Evolutionary conservation across 2,113 vertebrate genomes (phyloP), one percentile per base, ranked within the genome.

Genomic region (Grallaria varia): DNA sequence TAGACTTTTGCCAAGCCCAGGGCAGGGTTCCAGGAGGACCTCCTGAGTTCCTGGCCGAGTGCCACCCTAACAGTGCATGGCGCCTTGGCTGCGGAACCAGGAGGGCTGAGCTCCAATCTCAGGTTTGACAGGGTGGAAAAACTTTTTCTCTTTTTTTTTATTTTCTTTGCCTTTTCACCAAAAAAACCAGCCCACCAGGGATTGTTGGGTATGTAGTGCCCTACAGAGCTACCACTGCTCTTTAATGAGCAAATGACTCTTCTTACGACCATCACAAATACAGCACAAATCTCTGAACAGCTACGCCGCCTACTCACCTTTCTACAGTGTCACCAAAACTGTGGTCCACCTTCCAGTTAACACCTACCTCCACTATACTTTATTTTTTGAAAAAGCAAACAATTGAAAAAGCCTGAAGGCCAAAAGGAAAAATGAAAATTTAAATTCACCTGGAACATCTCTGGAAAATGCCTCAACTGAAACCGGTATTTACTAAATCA

Each of bases 1-100:
- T 59, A 96, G 87, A 33, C 77, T 93, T 82, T 12, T 89, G 91
- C 87, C 91, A 95, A 64, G 60, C 17, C n/a, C 71, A 66, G 49
- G 94, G 96, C 94, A 85, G 73, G 55, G 52, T 49, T 94, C 89
- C 95, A 95, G 81, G 2, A 95, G 81, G 89, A 95, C 94, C 96
- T 96, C 93, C 94, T 95, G 80, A 84, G 89, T 45, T 89, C 84
- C 80, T 97, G 96, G 93, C 93, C 33, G 47, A 35, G 55, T 6
- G 90, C 89, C 95, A 63, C 55, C 45, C 53, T 31, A 84, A 35
- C 45, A 78, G 73, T 80, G 90, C 88, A 77, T 16, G 52, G 64
- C 71, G 90, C 81, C 84, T 73, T 94, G 87, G 93, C 93, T 80
- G 71, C 30, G 62, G 10, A 52, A 39, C 7, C 55, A 31, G 58